Conservation (phyloP, 2,888 invertebrate species). For the Macrophya alboannulata region DNA sequence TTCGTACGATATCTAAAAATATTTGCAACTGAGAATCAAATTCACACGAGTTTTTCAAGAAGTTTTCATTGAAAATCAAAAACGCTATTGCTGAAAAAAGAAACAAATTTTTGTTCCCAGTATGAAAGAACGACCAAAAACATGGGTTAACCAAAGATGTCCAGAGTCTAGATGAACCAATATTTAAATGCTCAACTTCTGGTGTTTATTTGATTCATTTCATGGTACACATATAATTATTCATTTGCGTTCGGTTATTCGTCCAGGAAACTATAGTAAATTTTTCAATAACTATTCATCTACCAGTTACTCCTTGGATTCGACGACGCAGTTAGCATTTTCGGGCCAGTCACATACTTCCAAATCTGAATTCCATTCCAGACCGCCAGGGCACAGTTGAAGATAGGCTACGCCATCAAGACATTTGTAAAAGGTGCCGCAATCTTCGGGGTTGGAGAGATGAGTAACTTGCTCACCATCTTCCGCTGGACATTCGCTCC, state of each 20-base stretch:
- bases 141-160: background rate
- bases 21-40: background rate
- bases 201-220: background rate
- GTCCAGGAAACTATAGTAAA: background rate
- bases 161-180: background rate
- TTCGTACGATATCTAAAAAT: background rate
- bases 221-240: background rate
- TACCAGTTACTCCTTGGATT: background rate
- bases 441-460: conserved; percentile 68
- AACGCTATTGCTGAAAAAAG: background rate
- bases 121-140: background rate
- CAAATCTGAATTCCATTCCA: conserved; percentile 67
- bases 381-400: conserved; percentile 68
- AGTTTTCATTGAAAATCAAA: background rate
- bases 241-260: background rate
- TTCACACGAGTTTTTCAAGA: background rate
- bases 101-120: background rate
- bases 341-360: conserved; percentile 70
- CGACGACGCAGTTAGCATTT: conserved; percentile 64
- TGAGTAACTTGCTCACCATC: conserved; percentile 64
- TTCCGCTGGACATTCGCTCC: conserved; percentile 59
- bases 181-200: background rate
- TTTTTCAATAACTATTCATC: background rate
- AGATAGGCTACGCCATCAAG: conserved; percentile 62
- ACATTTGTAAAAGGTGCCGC: conserved; percentile 68